These are phyloP conservation scores for Ascidia mentula DNA, from an alignment of 23 tunicate species.

Conservation along the genomic window DNA sequence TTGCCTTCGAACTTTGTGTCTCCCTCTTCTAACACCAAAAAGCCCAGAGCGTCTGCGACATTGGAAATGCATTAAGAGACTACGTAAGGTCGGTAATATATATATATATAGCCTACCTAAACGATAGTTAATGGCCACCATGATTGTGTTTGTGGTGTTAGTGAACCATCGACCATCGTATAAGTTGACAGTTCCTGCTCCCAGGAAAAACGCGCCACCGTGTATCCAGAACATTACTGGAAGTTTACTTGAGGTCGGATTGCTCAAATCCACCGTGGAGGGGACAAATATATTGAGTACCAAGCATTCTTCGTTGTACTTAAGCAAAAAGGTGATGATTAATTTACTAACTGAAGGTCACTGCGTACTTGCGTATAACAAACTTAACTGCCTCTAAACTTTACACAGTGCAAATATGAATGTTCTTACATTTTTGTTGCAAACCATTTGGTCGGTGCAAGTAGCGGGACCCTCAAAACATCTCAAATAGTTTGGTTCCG, in stretches of 20 bases:
- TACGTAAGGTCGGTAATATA: too few species aligned
- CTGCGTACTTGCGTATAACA: too few species aligned
- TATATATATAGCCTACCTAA: constrained; percentile 38
- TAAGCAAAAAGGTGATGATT: too few species aligned
- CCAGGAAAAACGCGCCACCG: constrained; percentile 65
- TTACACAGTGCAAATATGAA: background rate
- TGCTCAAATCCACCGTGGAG: constrained; percentile 31
- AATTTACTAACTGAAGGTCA: too few species aligned
- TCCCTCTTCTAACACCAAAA: constrained; percentile 12
- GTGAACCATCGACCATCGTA: constrained; percentile 59
- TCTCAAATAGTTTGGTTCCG: background rate
- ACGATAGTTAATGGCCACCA: constrained; percentile 76
- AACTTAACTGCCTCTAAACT: too few species aligned
- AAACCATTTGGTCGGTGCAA: background rate
- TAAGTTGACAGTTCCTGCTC: constrained; percentile 34
- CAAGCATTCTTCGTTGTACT: constrained; percentile 77
- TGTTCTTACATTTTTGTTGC: background rate
- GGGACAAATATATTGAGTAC: constrained; percentile 71
- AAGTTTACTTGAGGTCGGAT: constrained; percentile 15
- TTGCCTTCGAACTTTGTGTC: constrained; percentile 27
- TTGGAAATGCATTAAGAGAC: too few species aligned
- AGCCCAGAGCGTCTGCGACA: constrained; percentile 62
- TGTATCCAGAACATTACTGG: constrained; percentile 90
- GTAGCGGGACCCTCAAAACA: background rate
- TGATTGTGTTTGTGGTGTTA: constrained; percentile 69